Evolutionary conservation across 2,797 vertebrate species (phyloP).

Genomic region (Bucorvus abyssinicus): DNA sequence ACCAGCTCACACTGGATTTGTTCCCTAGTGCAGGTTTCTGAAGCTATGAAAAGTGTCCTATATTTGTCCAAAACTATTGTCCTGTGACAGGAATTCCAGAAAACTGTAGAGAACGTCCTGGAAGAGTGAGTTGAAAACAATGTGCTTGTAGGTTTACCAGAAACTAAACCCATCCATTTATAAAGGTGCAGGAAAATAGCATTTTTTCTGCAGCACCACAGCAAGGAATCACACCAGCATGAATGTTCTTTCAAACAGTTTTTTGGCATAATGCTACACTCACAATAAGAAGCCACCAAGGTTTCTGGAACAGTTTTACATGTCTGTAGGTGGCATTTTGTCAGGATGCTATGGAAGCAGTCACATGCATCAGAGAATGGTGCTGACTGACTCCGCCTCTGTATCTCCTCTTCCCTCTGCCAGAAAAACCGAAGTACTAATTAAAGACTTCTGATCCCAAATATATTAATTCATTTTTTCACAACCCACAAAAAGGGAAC

Average conservation of each 20-base stretch:
- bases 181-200: neutral
- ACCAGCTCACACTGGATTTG: accelerated
- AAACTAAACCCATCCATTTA: neutral
- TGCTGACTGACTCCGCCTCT: neutral
- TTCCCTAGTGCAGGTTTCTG: neutral
- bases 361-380: neutral
- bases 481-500: neutral
- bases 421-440: neutral
- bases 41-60: neutral
- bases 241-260: neutral
- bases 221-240: neutral
- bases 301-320: neutral
- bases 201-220: neutral
- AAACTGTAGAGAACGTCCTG: neutral
- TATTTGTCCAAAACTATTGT: neutral
- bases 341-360: neutral
- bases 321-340: neutral
- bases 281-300: neutral
- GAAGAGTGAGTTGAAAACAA: neutral
- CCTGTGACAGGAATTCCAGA: neutral
- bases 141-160: neutral
- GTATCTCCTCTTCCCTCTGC: neutral
- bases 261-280: neutral
- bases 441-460: neutral
- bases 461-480: neutral